Percentiles rank a stretch among this genome's conserved stretches.
Evolutionary conservation across 2,113 vertebrate genomes (phyloP).

Genomic region (Trematomus loennbergii): DNA sequence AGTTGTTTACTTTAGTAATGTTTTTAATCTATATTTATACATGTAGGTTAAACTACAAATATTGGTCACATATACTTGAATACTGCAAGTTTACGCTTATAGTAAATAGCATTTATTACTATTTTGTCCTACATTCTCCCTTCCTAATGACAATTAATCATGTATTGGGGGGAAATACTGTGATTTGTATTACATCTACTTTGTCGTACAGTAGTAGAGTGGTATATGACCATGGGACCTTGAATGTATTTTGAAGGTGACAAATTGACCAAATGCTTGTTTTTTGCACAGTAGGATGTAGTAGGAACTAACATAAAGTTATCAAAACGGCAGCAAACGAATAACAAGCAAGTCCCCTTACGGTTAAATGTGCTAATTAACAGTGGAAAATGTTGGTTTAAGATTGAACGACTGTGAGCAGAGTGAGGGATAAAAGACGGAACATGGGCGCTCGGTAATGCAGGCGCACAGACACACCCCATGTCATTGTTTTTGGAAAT

Average conservation of each 20-base stretch:
- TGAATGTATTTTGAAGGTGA: not conserved
- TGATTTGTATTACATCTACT: no score
- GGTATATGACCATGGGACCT: not conserved
- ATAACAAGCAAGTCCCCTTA: slow-evolving; percentile 6
- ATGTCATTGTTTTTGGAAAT: slow-evolving; percentile 75
- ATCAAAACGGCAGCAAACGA: slow-evolving; percentile 1
- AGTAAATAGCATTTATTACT: not conserved
- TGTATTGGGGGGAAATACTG: not conserved
- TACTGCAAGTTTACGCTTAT: not conserved
- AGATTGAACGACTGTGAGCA: slow-evolving; percentile 6
- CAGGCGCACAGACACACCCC: slow-evolving; percentile 50
- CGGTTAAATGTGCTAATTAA: slow-evolving; percentile 2
- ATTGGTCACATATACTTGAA: not conserved
- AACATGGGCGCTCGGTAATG: slow-evolving; percentile 38
- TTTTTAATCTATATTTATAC: not conserved
- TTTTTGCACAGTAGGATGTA: not conserved
- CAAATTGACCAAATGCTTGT: not conserved
- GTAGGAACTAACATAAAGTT: not conserved
- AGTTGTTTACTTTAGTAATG: not conserved
- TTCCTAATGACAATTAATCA: not conserved
- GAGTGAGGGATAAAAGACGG: slow-evolving; percentile 32
- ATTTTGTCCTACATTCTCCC: not conserved
- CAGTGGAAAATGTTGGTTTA: not conserved
- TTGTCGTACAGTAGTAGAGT: not conserved
- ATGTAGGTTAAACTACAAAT: no score